Base-by-base conservation (phyloP, 2,888 invertebrate genomes). In the Drosophila fulvimacula region DNA sequence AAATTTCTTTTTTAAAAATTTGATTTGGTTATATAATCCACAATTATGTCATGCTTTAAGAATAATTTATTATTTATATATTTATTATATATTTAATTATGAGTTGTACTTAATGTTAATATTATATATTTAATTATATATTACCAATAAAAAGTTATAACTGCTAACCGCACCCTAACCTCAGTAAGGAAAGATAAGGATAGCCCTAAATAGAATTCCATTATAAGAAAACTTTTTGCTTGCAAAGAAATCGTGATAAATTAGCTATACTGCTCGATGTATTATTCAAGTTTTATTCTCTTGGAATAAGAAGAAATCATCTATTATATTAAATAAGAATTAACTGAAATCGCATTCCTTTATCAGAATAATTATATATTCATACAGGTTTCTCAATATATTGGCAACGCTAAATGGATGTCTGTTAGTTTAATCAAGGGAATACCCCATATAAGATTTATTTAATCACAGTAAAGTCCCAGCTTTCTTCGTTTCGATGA, bases 401-500 rank as follows among this genome's bases (percentile, higher is more conserved):
- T 17, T 11, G 19, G 17, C 11, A 21, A 42, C 11, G 13, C 19
- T 21, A 1, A 10, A 13, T 44, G 9, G 15, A 15, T 1, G 9
- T 9, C 44, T 24, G n/a, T 6, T 24, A 3, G n/a, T 13, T 17
- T 3, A 52, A 10, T 38, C 17, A 38, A 38, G 52, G 52, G 52
- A 52, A 52, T 52, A 24, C 11, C 52, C 38, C 52, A 34, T 24
- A 52, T 7, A 36, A 6, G 1, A 27, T 38, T n/a, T 17, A 5
- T 10, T 21, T 9, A 51, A 10, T 9, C 34, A 19, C 49, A 51
- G 34, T 15, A 19, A 48, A 32, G 19, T 48, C 36, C 34, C 51
- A 51, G 24, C 36, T 38, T 38, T n/a, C 19, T 49, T 11, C 30
- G 30, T 13, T 7, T 17, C 21, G 67, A 34, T 69, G 59, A 69